A percentile compares a stretch with the other conserved stretches of the same genome.
phyloP scores from a whole-genome alignment of 2,797 vertebrate species.

The Acestrorhynchus altus region DNA sequence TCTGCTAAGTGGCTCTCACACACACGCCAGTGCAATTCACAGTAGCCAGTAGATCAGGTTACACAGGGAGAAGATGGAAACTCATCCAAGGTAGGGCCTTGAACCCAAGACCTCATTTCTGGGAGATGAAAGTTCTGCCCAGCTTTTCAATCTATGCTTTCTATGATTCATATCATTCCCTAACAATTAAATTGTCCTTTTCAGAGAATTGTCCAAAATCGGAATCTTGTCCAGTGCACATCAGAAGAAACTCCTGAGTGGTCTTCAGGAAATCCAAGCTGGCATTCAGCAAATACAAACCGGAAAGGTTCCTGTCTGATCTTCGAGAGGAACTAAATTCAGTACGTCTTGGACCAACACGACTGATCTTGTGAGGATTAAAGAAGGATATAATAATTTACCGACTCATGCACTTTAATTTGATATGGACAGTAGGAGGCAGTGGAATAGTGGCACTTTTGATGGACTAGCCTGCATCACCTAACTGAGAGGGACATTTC shows the following conservation, averaged over 20 bases:
- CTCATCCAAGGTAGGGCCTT: too few relatives aligned
- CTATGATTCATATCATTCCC: too few relatives aligned
- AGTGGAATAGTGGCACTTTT: constrained; percentile 89
- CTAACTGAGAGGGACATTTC: constrained; percentile 72
- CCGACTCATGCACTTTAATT: constrained; percentile 99
- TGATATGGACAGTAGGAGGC: constrained; percentile 71
- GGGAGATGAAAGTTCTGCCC: too few relatives aligned
- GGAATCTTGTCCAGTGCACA: constrained; percentile 88
- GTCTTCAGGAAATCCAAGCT: constrained; percentile 91
- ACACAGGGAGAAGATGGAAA: too few relatives aligned
- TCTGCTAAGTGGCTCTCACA: too few relatives aligned
- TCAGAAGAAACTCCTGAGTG: constrained; percentile 96
- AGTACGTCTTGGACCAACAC: constrained; percentile 66
- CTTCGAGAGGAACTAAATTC: constrained; percentile 72
- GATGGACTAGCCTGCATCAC: constrained; percentile 80
- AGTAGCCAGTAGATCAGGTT: too few relatives aligned
- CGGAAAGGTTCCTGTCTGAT: constrained; percentile 97
- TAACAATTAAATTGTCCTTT: constrained; percentile 45
- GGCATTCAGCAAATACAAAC: constrained; percentile 97
- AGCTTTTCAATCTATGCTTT: too few relatives aligned
- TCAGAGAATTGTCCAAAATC: constrained; percentile 91
- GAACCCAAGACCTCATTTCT: too few relatives aligned
- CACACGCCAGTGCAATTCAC: too few relatives aligned
- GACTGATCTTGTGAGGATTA: constrained; percentile 14
- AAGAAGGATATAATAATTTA: constrained; percentile 88